These are phyloP conservation scores for Paramisgurnus dabryanus DNA, from an alignment of 2,113 vertebrate species.

Conservation along the genomic window DNA sequence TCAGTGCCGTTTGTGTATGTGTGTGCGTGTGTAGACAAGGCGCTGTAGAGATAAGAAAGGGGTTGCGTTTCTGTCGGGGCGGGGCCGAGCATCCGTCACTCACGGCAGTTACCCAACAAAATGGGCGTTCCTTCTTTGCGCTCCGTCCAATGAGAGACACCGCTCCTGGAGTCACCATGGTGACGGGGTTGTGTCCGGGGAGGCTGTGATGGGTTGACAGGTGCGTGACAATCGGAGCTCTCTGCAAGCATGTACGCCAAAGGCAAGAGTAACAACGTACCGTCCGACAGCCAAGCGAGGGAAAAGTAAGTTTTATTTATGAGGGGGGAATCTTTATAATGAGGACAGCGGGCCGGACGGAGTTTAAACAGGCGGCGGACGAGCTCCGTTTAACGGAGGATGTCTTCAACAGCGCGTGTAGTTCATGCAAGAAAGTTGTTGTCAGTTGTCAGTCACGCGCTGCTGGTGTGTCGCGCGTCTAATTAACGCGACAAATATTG, in stretches of 20 bases:
- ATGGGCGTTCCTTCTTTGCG: constrained; percentile 72
- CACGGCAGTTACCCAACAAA: constrained; percentile 74
- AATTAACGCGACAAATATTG: constrained; percentile 7
- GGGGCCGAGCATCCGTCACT: constrained; percentile 71
- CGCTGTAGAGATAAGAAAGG: constrained; percentile 70
- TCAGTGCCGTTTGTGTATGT: constrained; percentile 60
- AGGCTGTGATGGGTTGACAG: constrained; percentile 97
- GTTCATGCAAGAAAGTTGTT: constrained; percentile 52
- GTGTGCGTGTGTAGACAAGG: constrained; percentile 68
- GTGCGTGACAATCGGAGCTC: constrained; percentile 96
- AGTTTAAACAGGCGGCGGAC: constrained; percentile 35
- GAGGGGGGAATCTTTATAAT: constrained; percentile 65
- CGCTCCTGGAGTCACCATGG: constrained; percentile 89
- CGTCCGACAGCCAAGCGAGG: constrained; percentile 95
- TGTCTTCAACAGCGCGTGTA: constrained; percentile 30
- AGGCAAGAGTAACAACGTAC: constrained; percentile 96
- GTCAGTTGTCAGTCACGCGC: constrained; percentile 48
- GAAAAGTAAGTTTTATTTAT: constrained; percentile 92
- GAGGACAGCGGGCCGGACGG: constrained; percentile 29
- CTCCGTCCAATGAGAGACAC: constrained; percentile 82
- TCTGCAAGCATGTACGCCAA: constrained; percentile 98
- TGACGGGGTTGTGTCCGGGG: constrained; percentile 92
- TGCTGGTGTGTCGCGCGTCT: not conserved
- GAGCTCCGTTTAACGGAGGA: constrained; percentile 18
- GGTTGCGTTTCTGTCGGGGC: constrained; percentile 67